phyloP scores from a whole-genome alignment of 2,113 vertebrate species.

The Gallinago media region DNA sequence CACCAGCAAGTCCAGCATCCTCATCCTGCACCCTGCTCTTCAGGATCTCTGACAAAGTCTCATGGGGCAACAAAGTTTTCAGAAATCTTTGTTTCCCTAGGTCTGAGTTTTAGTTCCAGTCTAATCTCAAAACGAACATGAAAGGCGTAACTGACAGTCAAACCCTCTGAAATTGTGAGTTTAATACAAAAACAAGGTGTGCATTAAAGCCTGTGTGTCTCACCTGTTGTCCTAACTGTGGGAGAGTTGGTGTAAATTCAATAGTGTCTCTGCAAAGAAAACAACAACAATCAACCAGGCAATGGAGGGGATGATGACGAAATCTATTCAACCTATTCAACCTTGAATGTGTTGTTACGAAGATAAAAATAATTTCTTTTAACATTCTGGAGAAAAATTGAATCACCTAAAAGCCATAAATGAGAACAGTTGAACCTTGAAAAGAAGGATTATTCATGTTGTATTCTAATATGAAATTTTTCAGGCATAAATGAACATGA shows the following conservation, averaged over 20 bases:
- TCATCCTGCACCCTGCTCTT: rapidly evolving
- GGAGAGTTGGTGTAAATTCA: not conserved
- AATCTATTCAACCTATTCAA: not conserved
- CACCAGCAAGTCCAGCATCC: not conserved
- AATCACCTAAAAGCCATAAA: not conserved
- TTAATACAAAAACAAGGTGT: not conserved
- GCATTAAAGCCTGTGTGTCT: not conserved
- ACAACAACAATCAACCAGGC: too few species aligned
- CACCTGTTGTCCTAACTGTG: too few species aligned
- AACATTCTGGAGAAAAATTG: not conserved
- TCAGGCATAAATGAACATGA: not conserved
- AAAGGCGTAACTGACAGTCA: not conserved
- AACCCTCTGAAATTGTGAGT: not conserved
- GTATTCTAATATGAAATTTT: not conserved
- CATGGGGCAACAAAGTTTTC: not conserved
- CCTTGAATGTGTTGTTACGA: not conserved
- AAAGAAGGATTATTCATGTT: not conserved
- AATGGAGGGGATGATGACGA: not conserved
- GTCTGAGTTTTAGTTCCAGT: not conserved
- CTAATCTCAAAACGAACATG: not conserved
- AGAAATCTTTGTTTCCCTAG: not conserved
- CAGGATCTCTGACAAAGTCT: not conserved
- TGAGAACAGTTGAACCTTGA: not conserved
- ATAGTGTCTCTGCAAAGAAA: not conserved
- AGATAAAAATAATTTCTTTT: not conserved